Conservation (phyloP, 2,888 invertebrate genomes). For the Lepidochrysops patricia region DNA sequence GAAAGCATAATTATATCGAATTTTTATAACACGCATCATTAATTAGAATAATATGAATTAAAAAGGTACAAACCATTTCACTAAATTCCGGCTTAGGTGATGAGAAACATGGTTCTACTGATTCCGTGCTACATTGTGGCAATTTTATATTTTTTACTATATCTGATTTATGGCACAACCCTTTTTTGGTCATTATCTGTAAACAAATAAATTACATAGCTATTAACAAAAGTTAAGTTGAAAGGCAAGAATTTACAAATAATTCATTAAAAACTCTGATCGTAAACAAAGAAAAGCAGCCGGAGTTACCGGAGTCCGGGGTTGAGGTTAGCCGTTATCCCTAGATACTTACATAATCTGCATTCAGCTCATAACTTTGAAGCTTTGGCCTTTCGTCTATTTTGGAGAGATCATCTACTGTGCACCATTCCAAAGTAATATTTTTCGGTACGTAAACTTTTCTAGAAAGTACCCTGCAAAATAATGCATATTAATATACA, state of each 20-base stretch:
- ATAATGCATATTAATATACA: too few species aligned
- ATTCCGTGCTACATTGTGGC: neutral
- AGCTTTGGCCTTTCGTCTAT: constrained; percentile 27
- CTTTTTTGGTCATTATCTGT: constrained; percentile 32
- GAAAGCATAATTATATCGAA: too few species aligned
- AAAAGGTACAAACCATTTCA: neutral
- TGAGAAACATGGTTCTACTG: neutral
- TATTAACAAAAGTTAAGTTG: constrained; percentile 17
- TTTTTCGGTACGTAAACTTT: constrained; percentile 39
- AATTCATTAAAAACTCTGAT: too few species aligned
- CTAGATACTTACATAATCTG: neutral
- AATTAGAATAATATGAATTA: too few species aligned
- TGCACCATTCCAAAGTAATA: constrained; percentile 39
- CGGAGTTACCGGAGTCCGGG: too few species aligned
- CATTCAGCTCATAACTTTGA: constrained; percentile 26
- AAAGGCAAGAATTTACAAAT: too few species aligned
- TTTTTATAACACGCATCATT: too few species aligned
- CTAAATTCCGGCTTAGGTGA: neutral
- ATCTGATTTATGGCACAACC: constrained; percentile 25
- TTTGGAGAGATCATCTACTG: constrained; percentile 19
- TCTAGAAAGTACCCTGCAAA: constrained; percentile 39
- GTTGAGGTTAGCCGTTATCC: too few species aligned
- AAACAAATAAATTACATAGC: constrained; percentile 18
- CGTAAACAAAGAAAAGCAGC: too few species aligned
- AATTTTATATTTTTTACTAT: constrained; percentile 13